Evolutionary conservation across 2,113 vertebrate genomes (phyloP).

Genomic region (Hucho hucho): DNA sequence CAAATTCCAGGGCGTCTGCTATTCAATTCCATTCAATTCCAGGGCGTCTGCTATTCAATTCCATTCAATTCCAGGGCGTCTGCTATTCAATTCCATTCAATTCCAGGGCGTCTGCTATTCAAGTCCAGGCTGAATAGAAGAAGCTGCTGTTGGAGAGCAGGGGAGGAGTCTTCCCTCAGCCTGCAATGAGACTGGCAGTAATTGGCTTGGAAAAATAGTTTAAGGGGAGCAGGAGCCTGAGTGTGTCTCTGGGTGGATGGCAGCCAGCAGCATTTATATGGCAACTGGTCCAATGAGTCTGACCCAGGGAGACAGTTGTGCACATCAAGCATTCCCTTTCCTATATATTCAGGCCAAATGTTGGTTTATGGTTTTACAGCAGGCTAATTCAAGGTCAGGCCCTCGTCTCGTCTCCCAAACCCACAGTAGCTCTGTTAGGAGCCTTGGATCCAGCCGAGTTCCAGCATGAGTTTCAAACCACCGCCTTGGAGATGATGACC

Average conservation of each 20-base stretch:
- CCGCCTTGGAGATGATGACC: not conserved
- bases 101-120: conserved; percentile 3
- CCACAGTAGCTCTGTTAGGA: not conserved
- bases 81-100: not conserved
- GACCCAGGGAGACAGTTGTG: conserved; percentile 1
- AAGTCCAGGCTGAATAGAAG: conserved; percentile 10
- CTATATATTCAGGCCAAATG: not conserved
- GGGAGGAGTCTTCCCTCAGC: conserved; percentile 3
- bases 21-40: not conserved
- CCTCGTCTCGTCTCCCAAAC: not conserved
- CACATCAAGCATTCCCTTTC: conserved; percentile 1
- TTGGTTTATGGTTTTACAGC: not conserved
- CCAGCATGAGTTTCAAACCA: not conserved
- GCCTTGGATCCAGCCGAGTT: not conserved
- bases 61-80: too few species aligned
- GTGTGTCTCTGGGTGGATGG: not conserved
- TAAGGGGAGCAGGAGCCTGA: not conserved
- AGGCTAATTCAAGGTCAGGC: conserved; percentile 1
- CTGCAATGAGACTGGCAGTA: not conserved
- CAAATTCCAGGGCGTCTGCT: conserved; percentile 12
- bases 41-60: not conserved
- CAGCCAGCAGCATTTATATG: not conserved
- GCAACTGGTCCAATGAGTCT: not conserved
- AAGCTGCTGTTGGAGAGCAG: conserved; percentile 5
- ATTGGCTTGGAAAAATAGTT: not conserved